phyloP scores from a whole-genome alignment of 2,797 vertebrate species.

The Cryptoblepharus egeriae region DNA sequence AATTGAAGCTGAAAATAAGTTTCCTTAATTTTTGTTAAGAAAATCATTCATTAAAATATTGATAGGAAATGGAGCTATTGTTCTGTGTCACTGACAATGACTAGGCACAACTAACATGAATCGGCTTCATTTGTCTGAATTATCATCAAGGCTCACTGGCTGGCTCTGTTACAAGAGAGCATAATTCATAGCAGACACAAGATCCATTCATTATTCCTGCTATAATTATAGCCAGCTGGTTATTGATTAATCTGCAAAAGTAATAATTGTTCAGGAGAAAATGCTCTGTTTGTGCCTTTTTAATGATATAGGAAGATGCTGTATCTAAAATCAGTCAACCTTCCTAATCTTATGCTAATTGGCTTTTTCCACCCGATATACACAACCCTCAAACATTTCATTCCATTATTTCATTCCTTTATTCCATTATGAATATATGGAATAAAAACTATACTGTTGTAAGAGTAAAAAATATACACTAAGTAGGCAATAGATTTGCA shows the following conservation, averaged over 20 bases:
- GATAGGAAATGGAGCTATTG: constrained; percentile 43
- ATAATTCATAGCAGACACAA: constrained; percentile 73
- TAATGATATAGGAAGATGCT: constrained; percentile 54
- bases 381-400: too few relatives aligned
- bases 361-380: too few relatives aligned
- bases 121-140: constrained; percentile 72
- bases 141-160: constrained; percentile 60
- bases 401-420: too few relatives aligned
- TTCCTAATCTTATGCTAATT: constrained; percentile 30
- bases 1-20: constrained; percentile 51
- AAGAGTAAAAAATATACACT: too few relatives aligned
- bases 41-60: constrained; percentile 50
- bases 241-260: constrained; percentile 76
- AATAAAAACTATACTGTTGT: too few relatives aligned
- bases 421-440: constrained; percentile 44
- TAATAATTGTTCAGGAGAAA: constrained; percentile 69
- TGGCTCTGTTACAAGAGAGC: constrained; percentile 47
- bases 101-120: constrained; percentile 58
- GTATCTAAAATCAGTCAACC: constrained; percentile 56
- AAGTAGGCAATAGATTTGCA: too few relatives aligned
- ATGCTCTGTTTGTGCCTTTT: constrained; percentile 56
- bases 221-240: constrained; percentile 73
- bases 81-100: constrained; percentile 54
- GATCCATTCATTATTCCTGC: constrained; percentile 76
- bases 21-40: constrained; percentile 54